Conservation (phyloP, 2,888 invertebrate species). For the Ommatoiulus sabulosus region DNA sequence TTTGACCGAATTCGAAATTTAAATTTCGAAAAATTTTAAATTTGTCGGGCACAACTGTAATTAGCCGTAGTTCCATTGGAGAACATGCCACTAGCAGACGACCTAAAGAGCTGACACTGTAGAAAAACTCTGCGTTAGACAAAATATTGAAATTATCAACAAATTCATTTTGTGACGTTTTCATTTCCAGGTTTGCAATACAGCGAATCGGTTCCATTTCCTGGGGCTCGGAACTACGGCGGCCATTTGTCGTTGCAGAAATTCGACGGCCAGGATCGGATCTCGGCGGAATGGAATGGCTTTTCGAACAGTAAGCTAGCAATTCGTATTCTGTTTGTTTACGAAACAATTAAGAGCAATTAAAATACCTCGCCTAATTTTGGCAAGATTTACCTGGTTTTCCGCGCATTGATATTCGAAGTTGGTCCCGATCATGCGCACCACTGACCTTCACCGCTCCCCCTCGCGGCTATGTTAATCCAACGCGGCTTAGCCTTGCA, state of each 20-base stretch:
- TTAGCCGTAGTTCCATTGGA: too few relatives aligned
- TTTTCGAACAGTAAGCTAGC: not conserved
- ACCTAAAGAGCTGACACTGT: too few relatives aligned
- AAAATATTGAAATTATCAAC: too few relatives aligned
- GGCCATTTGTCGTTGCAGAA: conserved; percentile 59
- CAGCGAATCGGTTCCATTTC: conserved; percentile 58
- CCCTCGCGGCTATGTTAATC: not conserved
- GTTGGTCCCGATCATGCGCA: not conserved
- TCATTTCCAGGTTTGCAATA: conserved; percentile 51
- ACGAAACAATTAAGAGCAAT: not conserved
- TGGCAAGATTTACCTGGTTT: not conserved
- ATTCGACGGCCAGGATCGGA: conserved; percentile 56
- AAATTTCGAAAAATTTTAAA: too few relatives aligned
- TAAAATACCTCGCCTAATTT: not conserved
- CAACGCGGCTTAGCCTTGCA: not conserved
- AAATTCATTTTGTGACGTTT: too few relatives aligned
- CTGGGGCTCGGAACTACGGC: conserved; percentile 59
- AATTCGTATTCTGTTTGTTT: not conserved
- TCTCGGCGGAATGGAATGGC: conserved; percentile 52
- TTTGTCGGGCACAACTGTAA: too few relatives aligned
- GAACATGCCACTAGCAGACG: too few relatives aligned
- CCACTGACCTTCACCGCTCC: not conserved
- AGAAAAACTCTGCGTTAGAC: too few relatives aligned
- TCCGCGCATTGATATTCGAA: not conserved
- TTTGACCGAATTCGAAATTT: too few relatives aligned